phyloP scores from a whole-genome alignment of 2,888 invertebrate species.

The Cyclophora punctaria region DNA sequence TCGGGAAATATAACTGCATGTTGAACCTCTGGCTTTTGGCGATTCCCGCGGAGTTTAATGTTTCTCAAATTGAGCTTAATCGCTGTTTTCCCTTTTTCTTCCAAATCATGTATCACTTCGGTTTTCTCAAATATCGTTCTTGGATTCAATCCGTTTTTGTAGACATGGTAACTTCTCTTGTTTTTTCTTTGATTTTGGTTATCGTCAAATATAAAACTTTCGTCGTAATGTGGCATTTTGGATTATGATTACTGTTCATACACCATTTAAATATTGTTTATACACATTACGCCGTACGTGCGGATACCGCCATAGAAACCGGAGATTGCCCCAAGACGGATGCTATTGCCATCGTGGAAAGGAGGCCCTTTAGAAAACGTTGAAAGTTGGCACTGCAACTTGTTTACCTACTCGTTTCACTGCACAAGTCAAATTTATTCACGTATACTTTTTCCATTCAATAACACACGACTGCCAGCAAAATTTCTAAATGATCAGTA shows the following conservation, averaged over 20 bases:
- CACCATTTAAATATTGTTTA: too few relatives aligned
- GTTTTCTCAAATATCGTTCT: conserved; percentile 45
- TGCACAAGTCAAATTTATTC: conserved; percentile 5
- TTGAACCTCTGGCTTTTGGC: conserved; percentile 38
- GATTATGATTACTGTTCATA: conserved; percentile 1
- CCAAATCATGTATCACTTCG: conserved; percentile 50
- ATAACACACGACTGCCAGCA: not conserved
- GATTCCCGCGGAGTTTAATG: conserved; percentile 54
- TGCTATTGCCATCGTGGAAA: conserved; percentile 41
- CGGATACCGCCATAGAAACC: conserved; percentile 36
- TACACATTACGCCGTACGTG: conserved; percentile 2
- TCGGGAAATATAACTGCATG: conserved; percentile 24
- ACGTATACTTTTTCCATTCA: too few relatives aligned
- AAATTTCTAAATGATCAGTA: conserved; percentile 29
- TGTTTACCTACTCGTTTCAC: conserved; percentile 21
- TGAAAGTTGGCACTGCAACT: conserved; percentile 46
- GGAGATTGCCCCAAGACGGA: conserved; percentile 33
- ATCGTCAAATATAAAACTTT: conserved; percentile 68
- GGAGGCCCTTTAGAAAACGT: conserved; percentile 60
- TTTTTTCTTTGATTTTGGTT: conserved; percentile 66
- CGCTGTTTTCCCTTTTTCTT: conserved; percentile 55
- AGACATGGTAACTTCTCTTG: conserved; percentile 69
- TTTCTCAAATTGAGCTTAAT: conserved; percentile 63
- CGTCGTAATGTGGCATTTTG: conserved; percentile 71
- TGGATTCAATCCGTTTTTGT: conserved; percentile 60